Conservation (phyloP, 2,888 invertebrate species). For the Argynnis bischoffii region DNA sequence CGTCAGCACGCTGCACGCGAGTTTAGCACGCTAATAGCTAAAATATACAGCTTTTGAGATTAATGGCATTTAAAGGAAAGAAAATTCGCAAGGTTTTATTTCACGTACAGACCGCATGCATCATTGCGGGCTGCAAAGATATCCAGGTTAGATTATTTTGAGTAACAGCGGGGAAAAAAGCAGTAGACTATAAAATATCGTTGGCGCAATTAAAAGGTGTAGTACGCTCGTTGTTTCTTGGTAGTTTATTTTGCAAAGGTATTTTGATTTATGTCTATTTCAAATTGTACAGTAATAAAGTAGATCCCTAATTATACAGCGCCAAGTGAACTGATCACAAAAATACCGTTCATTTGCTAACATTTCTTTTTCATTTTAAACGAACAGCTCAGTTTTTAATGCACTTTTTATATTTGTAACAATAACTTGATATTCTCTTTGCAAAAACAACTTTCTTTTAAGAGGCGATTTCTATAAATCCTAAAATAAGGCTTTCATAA, state of each 20-base stretch:
- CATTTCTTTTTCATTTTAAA: slow-evolving; percentile 1
- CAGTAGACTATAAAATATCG: slow-evolving; percentile 73
- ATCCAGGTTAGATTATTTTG: slow-evolving; percentile 79
- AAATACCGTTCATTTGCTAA: slow-evolving; percentile 1
- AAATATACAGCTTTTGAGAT: slow-evolving; percentile 35
- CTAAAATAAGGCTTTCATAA: slow-evolving; percentile 3
- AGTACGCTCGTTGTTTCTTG: slow-evolving; percentile 38
- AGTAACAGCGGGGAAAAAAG: slow-evolving; percentile 72
- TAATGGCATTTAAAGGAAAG: slow-evolving; percentile 54
- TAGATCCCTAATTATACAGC: slow-evolving; percentile 13
- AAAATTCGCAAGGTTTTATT: slow-evolving; percentile 52
- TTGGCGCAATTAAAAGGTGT: slow-evolving; percentile 72
- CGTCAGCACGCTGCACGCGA: slow-evolving; percentile 50
- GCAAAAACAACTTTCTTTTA: not conserved
- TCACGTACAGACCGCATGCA: slow-evolving; percentile 63
- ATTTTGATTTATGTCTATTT: slow-evolving; percentile 24
- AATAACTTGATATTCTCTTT: not conserved
- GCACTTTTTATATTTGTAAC: not conserved
- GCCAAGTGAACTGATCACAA: slow-evolving; percentile 15
- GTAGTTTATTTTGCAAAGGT: slow-evolving; percentile 17
- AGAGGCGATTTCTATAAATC: slow-evolving; percentile 3
- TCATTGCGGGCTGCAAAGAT: slow-evolving; percentile 64
- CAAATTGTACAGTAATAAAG: slow-evolving; percentile 20
- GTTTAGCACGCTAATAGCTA: slow-evolving; percentile 38
- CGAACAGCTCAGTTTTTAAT: not conserved